A percentile compares a stretch with the other conserved stretches of the same genome.
These are phyloP conservation scores for Hypothenemus hampei DNA, from an alignment of 1,140 invertebrate genomes.

Conservation along the genomic window DNA sequence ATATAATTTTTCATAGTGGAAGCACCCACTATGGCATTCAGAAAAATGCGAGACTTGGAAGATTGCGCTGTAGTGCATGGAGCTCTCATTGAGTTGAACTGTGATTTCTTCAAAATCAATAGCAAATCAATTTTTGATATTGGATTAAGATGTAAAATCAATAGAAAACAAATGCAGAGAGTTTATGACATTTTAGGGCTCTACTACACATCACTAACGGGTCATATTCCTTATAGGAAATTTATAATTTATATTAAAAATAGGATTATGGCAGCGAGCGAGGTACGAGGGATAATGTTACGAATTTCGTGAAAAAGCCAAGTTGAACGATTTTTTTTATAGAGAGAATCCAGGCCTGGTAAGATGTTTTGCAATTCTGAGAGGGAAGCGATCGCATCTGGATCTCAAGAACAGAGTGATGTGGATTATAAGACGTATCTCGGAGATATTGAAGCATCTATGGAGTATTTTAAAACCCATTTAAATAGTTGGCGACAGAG, in stretches of 20 bases:
- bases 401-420: slow-evolving; percentile 22
- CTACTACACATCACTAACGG: slow-evolving; percentile 18
- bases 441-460: slow-evolving; percentile 25
- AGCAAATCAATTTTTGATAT: slow-evolving; percentile 24
- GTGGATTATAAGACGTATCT: slow-evolving; percentile 27
- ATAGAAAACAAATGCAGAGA: slow-evolving; percentile 31
- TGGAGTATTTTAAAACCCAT: slow-evolving; percentile 22
- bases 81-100: slow-evolving; percentile 11
- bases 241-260: slow-evolving; percentile 28
- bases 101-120: slow-evolving; percentile 8
- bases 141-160: slow-evolving; percentile 29
- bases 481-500: not conserved
- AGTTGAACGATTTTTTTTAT: slow-evolving; percentile 8
- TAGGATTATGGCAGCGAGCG: slow-evolving; percentile 8
- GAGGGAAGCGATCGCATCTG: not conserved
- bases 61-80: slow-evolving; percentile 28
- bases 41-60: slow-evolving; percentile 35
- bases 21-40: slow-evolving; percentile 33
- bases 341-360: slow-evolving; percentile 27
- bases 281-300: not conserved
- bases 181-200: slow-evolving; percentile 35
- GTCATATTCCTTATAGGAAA: slow-evolving; percentile 15
- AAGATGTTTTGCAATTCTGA: slow-evolving; percentile 29
- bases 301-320: not conserved
- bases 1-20: slow-evolving; percentile 30